Evolutionary conservation across 2,888 invertebrate genomes (phyloP), one percentile per base, ranked within the genome.

Genomic region (Lepidocyrtinus sp.): DNA sequence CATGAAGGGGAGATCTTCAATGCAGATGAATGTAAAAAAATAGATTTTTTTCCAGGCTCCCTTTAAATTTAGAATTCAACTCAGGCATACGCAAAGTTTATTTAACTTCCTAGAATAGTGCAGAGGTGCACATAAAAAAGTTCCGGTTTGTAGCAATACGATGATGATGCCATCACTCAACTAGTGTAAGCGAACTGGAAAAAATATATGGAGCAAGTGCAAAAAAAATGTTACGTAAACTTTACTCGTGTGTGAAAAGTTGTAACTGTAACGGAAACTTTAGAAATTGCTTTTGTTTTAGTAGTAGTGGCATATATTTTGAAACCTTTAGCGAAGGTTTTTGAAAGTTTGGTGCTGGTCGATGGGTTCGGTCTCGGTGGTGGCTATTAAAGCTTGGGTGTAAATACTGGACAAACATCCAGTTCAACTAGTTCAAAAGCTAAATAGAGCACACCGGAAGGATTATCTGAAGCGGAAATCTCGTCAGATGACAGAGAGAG

Each of bases 321-420:
- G 21, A 55, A 26, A 55, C 12, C 65, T 61, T 3, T 9, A 25
- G 63, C 25, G 5, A 25, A 63, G 1, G 25, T n/a, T 17, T 26
- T 26, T 17, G 25, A 26, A 3, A n/a, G 9, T 62, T 15, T 25
- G 7, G 17, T 7, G 26, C 26, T 50, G 65, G 27, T 17, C 45
- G 46, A n/a, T n/a, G n/a, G n/a, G n/a, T n/a, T n/a, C n/a, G 68
- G 21, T 69, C 26, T 55, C 24, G 1, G 19, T 46, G 25, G 7
- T 9, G 24, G 62, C 45, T 12, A 21, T 26, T 46, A 7, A 55
- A 55, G 17, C n/a, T 12, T n/a, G 45, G n/a, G n/a, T n/a, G n/a
- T n/a, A n/a, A 50, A 12, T 69, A 69, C 69, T 67, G 67, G 67
- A 67, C 67, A 67, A 67, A 67, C n/a, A n/a, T n/a, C n/a, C n/a